Base-by-base conservation (phyloP, 2,797 vertebrate species). In the Triplophysa yarkandensis region DNA sequence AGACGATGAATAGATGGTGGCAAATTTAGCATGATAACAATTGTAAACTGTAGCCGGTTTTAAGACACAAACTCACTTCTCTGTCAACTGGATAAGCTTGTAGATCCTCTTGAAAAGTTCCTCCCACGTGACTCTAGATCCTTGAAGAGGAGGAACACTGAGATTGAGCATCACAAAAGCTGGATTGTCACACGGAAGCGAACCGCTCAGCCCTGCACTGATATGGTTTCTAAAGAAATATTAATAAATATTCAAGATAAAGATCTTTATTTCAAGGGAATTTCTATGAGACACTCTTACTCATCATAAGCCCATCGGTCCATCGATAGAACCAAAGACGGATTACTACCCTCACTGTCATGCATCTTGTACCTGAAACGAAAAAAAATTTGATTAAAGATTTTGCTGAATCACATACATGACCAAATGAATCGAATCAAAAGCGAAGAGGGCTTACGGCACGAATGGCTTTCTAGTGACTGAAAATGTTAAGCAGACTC, bases 401-500 rank as follows among this genome's bases (percentile, higher is more conserved):
- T 36, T 60, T 21, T 14, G 41, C 1, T 23, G 8, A 4, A 71
- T 10, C 3, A 2, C 6, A 52, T 27, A 7, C 21, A 39, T 10
- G 14, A 4, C 0, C 1, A 14, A 1, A 7, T 14, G 19, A 32
- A 19, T 25, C 28, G 39, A 34, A 62, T 19, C 0, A 39, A 71
- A 52, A 28, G n/a, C 16, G 25, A 61, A 23, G 0, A 27, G 8
- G 30, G 48, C 69, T 63, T 72, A 72, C 69, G 0, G 44, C 48
- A 19, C 17, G 48, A 14, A 72, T 27, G 44, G 69, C 21, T 63
- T 63, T 62, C 69, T 61, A 19, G 14, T 36, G 32, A 36, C 58
- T 0, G 44, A 72, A 72, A 72, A 72, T 19, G 69, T 63, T 21
- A 58, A 72, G 63, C 69, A 72, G 44, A 72, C 17, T 23, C 32